These are phyloP conservation scores for Pollimyrus isidori DNA, from an alignment of 2,113 vertebrate species.

Conservation along the genomic window DNA sequence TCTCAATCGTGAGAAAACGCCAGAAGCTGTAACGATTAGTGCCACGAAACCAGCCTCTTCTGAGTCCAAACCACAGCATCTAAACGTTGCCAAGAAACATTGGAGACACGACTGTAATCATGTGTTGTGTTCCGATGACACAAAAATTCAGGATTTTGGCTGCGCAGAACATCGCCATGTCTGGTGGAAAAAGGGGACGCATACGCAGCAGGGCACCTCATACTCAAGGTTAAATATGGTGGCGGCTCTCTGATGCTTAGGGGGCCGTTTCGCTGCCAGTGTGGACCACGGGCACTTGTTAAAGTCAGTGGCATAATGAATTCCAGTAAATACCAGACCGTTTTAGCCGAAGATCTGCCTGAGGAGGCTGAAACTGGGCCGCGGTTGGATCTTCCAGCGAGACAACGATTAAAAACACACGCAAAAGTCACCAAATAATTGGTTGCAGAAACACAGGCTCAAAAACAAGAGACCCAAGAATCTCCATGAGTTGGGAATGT, in stretches of 20 bases:
- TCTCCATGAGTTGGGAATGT: background rate
- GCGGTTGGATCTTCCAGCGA: background rate
- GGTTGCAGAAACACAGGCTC: background rate
- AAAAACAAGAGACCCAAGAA: background rate
- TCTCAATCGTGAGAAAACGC: too few relatives aligned
- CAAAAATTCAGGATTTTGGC: background rate
- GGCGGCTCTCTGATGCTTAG: background rate
- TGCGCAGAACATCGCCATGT: too few relatives aligned
- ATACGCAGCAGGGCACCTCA: background rate
- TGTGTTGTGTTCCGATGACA: background rate
- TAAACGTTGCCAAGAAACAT: too few relatives aligned
- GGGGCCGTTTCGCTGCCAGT: background rate
- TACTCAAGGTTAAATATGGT: background rate
- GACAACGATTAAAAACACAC: background rate
- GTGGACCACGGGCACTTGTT: background rate
- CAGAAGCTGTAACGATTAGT: too few relatives aligned
- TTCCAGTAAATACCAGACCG: background rate
- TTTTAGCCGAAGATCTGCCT: background rate
- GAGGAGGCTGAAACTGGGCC: background rate
- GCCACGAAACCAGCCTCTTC: too few relatives aligned
- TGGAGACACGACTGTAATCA: background rate
- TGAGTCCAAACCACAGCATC: too few relatives aligned
- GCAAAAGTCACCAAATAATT: background rate
- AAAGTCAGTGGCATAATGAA: background rate
- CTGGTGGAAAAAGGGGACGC: background rate